Conservation (phyloP, 2,888 invertebrate species). For the Escarpia spicata region DNA sequence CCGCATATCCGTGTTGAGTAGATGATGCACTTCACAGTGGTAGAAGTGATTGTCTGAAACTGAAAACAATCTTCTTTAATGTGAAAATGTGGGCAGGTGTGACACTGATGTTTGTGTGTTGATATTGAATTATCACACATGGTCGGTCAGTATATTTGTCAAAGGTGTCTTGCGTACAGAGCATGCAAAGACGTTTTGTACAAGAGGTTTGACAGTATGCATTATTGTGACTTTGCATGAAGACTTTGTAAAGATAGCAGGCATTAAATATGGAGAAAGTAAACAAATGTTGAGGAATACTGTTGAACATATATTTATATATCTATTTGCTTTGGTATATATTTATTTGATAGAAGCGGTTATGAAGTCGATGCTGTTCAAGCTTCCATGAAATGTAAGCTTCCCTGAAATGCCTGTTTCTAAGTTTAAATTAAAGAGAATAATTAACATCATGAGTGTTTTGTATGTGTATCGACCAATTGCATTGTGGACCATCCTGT, state of each 20-base stretch:
- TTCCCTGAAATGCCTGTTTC: background rate
- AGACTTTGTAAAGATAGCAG: background rate
- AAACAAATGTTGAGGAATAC: background rate
- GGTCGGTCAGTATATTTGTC: background rate
- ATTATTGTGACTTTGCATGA: background rate
- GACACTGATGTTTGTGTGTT: background rate
- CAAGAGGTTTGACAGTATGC: background rate
- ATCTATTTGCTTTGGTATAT: slow-evolving; percentile 16
- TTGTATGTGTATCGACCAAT: background rate
- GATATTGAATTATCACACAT: background rate
- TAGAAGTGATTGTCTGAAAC: background rate
- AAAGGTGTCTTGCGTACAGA: background rate
- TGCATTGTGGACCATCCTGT: background rate
- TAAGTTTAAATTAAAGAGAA: background rate
- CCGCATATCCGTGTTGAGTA: background rate
- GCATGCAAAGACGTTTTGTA: background rate
- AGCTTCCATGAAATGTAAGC: background rate
- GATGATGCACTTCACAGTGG: background rate
- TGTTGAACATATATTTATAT: background rate
- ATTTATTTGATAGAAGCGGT: background rate
- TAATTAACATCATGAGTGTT: background rate
- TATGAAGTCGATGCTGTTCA: background rate
- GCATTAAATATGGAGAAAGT: background rate
- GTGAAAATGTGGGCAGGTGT: background rate
- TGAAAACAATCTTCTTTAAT: background rate